phyloP scores from a whole-genome alignment of 2,797 vertebrate species.

The Borostomias antarcticus region DNA sequence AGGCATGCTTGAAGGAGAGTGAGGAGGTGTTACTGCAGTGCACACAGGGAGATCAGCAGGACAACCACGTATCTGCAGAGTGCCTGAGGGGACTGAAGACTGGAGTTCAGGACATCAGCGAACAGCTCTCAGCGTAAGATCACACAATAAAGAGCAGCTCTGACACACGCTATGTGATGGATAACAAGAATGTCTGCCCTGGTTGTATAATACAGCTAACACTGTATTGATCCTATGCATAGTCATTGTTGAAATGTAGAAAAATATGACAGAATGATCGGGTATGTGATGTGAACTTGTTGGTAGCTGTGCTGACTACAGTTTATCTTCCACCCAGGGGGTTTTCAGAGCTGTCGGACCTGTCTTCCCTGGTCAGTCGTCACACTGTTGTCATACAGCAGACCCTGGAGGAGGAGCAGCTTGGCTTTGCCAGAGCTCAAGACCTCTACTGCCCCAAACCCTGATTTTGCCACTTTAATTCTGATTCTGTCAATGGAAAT shows the following conservation, averaged over 20 bases:
- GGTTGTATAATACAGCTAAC: neutral
- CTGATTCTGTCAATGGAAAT: neutral
- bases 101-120: constrained; percentile 63
- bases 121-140: constrained; percentile 79
- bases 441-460: constrained; percentile 62
- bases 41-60: constrained; percentile 47
- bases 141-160: too few relatives aligned
- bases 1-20: constrained; percentile 65
- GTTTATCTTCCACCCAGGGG: constrained; percentile 55
- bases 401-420: constrained; percentile 64
- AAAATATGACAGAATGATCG: neutral
- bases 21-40: constrained; percentile 70
- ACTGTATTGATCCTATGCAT: neutral
- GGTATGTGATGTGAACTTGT: neutral
- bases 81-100: constrained; percentile 72
- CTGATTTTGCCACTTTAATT: constrained; percentile 35
- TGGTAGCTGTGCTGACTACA: neutral
- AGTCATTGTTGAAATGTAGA: neutral
- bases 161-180: too few relatives aligned
- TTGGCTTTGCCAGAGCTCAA: constrained; percentile 52
- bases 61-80: constrained; percentile 49
- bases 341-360: constrained; percentile 73
- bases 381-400: constrained; percentile 71
- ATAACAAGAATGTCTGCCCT: neutral
- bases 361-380: constrained; percentile 74